Evolutionary conservation across 2,797 vertebrate species (phyloP), one percentile per base, ranked within the genome.

Genomic region (Macropodus opercularis): DNA sequence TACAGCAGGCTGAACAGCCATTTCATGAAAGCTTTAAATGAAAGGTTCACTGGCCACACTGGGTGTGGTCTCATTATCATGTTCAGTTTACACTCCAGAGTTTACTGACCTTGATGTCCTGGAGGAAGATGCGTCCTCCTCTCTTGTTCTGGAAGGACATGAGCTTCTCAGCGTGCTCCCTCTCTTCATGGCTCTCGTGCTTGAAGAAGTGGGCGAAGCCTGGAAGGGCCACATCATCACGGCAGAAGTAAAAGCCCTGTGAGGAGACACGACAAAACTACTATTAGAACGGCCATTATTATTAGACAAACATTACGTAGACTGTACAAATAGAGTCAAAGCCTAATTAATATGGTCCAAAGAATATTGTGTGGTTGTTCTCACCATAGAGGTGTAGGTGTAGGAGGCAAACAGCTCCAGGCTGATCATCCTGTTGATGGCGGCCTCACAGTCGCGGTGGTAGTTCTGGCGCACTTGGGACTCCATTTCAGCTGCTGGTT

Each of bases 391-490:
- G 0, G 91, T 92, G 77, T 94, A 95, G 43, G 89, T 91, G 80
- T 95, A 95, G 0, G 90, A 93, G 4, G 91, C 88, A 6, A 80
- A 90, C 23, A 93, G 57, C 91, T 92, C 93, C 94, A 94, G 83
- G 87, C 95, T 95, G 15, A 92, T 53, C 93, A 94, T 93, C 18
- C 87, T 86, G 88, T 95, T 95, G 73, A 95, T 42, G 61, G 93
- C 92, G 56, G 91, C 93, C 63, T 95, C 94, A 58, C 93, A 92
- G 62, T 94, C 94, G 19, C 86, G 86, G 80, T 93, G 87, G 87
- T 92, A 95, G 81, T 95, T 95, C 90, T 95, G 94, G 60, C 94
- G 92, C 52, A 95, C 79, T 74, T 94, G 93, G 48, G 93, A 95
- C 3, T 92, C 91, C 94, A 95, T 95, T 59, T 88, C 74, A 8